A percentile compares a stretch with the other conserved stretches of the same genome.
Conservation (phyloP, 2,113 vertebrate species). For the Microcebus tavaratra region DNA sequence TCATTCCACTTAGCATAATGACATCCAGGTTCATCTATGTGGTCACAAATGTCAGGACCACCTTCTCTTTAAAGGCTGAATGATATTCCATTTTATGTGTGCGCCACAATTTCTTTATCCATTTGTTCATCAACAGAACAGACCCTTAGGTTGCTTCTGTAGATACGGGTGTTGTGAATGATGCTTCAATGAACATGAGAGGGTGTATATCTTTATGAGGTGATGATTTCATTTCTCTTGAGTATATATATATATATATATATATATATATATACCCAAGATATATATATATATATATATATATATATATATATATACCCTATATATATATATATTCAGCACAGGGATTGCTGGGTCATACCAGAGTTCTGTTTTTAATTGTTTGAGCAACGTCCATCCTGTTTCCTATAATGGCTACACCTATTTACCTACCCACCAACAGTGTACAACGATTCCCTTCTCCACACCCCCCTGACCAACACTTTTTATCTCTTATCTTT, state of each 20-base stretch:
- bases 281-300: no score
- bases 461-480: not conserved
- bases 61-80: not conserved
- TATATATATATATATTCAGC: not conserved
- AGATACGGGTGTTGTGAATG: not conserved
- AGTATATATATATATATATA: not conserved
- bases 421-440: not conserved
- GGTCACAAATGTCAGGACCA: not conserved
- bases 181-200: no score
- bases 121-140: not conserved
- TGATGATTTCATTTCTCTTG: not conserved
- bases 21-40: not conserved
- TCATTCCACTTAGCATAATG: not conserved
- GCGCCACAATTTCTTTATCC: not conserved
- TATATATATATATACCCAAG: not conserved
- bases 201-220: not conserved
- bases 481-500: not conserved
- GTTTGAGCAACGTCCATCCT: not conserved
- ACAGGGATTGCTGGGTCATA: not conserved
- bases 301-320: no score
- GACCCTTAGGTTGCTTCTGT: not conserved
- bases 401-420: not conserved
- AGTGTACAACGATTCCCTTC: not conserved
- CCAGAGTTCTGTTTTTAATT: not conserved
- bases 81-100: not conserved